phyloP scores from a whole-genome alignment of 1,140 invertebrate species.

The Achroia grisella region DNA sequence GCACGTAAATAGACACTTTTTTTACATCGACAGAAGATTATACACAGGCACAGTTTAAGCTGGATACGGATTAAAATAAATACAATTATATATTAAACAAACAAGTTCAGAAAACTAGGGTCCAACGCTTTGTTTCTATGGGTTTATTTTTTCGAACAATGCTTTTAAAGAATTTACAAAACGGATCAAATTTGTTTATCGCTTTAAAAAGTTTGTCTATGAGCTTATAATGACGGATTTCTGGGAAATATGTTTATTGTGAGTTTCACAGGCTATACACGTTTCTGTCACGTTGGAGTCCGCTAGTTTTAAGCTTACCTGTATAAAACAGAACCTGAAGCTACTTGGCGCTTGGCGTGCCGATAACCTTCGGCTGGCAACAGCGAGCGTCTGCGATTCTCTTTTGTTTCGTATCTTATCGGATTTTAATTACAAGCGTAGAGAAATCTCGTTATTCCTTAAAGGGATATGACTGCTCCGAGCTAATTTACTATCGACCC shows the following conservation, averaged over 20 bases:
- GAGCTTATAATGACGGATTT: slow-evolving; percentile 21
- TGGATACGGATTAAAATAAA: slow-evolving; percentile 61
- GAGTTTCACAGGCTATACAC: slow-evolving; percentile 14
- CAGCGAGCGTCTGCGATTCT: slow-evolving; percentile 38
- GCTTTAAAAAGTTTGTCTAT: slow-evolving; percentile 48
- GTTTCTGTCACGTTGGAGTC: background rate
- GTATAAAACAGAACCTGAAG: slow-evolving; percentile 26
- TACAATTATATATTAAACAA: slow-evolving; percentile 62
- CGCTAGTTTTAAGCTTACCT: slow-evolving; percentile 19
- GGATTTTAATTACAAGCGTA: slow-evolving; percentile 68
- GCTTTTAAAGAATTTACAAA: slow-evolving; percentile 45
- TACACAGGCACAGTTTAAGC: slow-evolving; percentile 54
- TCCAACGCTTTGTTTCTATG: slow-evolving; percentile 21
- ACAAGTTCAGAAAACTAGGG: slow-evolving; percentile 38
- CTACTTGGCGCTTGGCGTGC: slow-evolving; percentile 16
- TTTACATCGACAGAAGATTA: slow-evolving; percentile 46
- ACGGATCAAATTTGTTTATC: slow-evolving; percentile 53
- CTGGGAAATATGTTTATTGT: slow-evolving; percentile 10
- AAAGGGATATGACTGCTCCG: slow-evolving; percentile 55
- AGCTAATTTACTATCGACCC: slow-evolving; percentile 50
- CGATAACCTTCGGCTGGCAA: slow-evolving; percentile 39
- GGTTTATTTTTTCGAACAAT: slow-evolving; percentile 42
- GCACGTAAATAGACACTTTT: slow-evolving; percentile 48
- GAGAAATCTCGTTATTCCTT: slow-evolving; percentile 66
- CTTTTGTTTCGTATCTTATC: slow-evolving; percentile 70